A percentile compares a stretch with the other conserved stretches of the same genome.
Conservation (phyloP, 1,140 invertebrate species). For the Contarinia nasturtii region DNA sequence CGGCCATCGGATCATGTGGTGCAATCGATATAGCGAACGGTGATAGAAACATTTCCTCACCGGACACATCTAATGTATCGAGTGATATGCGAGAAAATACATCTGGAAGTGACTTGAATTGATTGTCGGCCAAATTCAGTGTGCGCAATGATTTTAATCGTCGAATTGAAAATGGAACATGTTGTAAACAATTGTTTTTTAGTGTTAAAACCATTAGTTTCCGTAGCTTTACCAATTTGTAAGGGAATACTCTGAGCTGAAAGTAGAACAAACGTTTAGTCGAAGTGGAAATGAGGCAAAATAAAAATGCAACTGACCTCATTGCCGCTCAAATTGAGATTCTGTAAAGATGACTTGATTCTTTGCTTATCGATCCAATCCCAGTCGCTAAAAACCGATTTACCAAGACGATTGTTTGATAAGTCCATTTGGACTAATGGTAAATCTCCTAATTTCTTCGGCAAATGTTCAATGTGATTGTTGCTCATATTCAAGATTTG, state of each 20-base stretch:
- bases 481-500: conserved; percentile 51
- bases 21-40: neutral
- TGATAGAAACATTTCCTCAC: conserved; percentile 11
- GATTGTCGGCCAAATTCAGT: conserved; percentile 27
- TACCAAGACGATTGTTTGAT: conserved; percentile 45
- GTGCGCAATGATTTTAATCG: conserved; percentile 31
- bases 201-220: conserved; percentile 37
- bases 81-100: conserved; percentile 14
- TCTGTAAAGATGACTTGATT: conserved; percentile 14
- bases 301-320: conserved; percentile 6
- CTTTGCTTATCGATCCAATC: conserved; percentile 35
- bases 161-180: conserved; percentile 36
- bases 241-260: conserved; percentile 11
- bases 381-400: conserved; percentile 27
- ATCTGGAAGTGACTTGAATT: conserved; percentile 27
- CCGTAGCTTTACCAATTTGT: conserved; percentile 23
- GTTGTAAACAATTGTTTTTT: conserved; percentile 34
- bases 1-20: too few species aligned
- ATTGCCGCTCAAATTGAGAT: conserved; percentile 17
- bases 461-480: conserved; percentile 54
- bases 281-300: neutral
- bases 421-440: conserved; percentile 49
- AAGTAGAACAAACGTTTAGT: conserved; percentile 1
- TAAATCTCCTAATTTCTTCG: conserved; percentile 44
- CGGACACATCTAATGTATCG: conserved; percentile 18